These are phyloP conservation scores for Rhinophrynus dorsalis DNA, from an alignment of 2,797 vertebrate genomes.

Conservation along the genomic window DNA sequence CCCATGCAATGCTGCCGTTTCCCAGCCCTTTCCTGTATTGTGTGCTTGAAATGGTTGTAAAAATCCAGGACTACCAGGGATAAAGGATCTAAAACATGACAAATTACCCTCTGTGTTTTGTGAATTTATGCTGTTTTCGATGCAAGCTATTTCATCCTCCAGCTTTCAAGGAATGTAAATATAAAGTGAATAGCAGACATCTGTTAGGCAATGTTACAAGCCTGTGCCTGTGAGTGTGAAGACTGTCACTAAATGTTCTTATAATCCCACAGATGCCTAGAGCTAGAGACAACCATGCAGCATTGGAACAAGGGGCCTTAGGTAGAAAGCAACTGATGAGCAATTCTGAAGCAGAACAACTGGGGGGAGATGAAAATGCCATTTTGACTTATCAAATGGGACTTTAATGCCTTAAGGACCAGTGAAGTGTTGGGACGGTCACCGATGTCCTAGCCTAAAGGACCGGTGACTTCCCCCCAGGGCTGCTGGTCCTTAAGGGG, in stretches of 20 bases:
- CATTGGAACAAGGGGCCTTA: too few relatives aligned
- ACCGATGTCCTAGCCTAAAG: too few relatives aligned
- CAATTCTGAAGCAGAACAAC: too few relatives aligned
- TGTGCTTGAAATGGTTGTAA: slow-evolving; percentile 69
- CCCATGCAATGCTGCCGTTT: slow-evolving; percentile 64
- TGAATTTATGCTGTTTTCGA: slow-evolving; percentile 75
- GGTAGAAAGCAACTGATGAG: too few relatives aligned
- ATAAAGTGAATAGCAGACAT: slow-evolving; percentile 67
- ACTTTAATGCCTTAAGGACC: too few relatives aligned
- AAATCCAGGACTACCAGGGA: slow-evolving; percentile 68
- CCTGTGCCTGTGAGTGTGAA: background rate
- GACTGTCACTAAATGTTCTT: background rate
- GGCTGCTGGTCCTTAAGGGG: too few relatives aligned
- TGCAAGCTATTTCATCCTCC: slow-evolving; percentile 70
- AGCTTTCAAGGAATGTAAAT: slow-evolving; percentile 70
- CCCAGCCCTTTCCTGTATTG: slow-evolving; percentile 69
- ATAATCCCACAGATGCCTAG: too few relatives aligned
- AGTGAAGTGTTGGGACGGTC: too few relatives aligned
- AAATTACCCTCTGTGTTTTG: slow-evolving; percentile 70
- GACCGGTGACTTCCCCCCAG: too few relatives aligned
- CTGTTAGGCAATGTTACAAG: slow-evolving; percentile 53
- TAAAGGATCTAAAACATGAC: slow-evolving; percentile 66
- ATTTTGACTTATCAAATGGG: too few relatives aligned
- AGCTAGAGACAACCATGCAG: too few relatives aligned
- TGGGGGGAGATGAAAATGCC: too few relatives aligned